Evolutionary conservation across 2,113 vertebrate genomes (phyloP).

Genomic region (Coryphaenoides rupestris): DNA sequence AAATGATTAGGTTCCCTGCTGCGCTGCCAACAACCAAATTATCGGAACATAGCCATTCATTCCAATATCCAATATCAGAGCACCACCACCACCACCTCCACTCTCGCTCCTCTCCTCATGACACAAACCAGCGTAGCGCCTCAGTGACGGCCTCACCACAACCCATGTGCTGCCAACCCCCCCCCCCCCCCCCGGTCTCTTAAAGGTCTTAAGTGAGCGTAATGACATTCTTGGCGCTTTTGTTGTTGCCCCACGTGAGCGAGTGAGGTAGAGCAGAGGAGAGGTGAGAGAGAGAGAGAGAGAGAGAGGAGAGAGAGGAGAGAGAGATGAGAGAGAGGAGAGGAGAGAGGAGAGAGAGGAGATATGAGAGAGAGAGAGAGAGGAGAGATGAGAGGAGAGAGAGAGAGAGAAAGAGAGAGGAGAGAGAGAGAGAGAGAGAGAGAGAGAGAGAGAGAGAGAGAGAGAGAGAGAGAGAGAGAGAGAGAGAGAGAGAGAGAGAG

Average conservation of each 20-base stretch:
- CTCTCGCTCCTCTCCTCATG: constrained; percentile 19
- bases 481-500: too few species aligned
- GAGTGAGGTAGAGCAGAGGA: constrained; percentile 50
- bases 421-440: too few species aligned
- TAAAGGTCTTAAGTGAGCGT: constrained; percentile 61
- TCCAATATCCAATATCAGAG: constrained; percentile 38
- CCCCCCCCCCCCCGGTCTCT: constrained; percentile 41
- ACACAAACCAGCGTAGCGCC: constrained; percentile 50
- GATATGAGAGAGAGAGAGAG: too few species aligned
- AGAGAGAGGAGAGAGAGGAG: too few species aligned
- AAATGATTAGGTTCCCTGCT: constrained; percentile 56
- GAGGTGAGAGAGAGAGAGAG: constrained; percentile 50
- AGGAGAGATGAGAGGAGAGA: constrained; percentile 9
- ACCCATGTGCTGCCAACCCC: constrained; percentile 49
- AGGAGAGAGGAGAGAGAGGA: too few species aligned
- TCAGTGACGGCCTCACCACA: constrained; percentile 35
- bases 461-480: too few species aligned
- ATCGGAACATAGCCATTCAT: constrained; percentile 55
- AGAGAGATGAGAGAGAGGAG: too few species aligned
- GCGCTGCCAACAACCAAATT: constrained; percentile 45
- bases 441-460: too few species aligned
- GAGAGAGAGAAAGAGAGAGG: too few species aligned
- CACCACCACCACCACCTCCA: constrained; percentile 9
- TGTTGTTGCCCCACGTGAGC: constrained; percentile 53
- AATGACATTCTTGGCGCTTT: constrained; percentile 62